Evolutionary conservation across 2,113 vertebrate species (phyloP).

Genomic region (Triplophysa rosa): DNA sequence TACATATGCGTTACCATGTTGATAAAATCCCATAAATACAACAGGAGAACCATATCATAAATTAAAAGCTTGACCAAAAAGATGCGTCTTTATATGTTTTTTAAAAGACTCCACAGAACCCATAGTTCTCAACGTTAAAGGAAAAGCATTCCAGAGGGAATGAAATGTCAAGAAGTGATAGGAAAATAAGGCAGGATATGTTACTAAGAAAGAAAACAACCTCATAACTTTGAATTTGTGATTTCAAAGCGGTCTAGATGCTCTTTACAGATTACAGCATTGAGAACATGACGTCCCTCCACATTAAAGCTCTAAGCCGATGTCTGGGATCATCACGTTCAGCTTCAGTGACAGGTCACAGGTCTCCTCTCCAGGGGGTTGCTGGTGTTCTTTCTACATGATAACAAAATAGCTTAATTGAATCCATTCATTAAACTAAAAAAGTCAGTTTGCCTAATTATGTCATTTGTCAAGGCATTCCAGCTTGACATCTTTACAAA

Average conservation of each 20-base stretch:
- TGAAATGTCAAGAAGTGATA: neutral
- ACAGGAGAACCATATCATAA: too few species aligned
- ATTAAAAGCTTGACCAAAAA: too few species aligned
- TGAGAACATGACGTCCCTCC: too few species aligned
- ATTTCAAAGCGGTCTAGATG: neutral
- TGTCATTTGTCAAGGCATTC: constrained; percentile 51
- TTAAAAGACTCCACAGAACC: too few species aligned
- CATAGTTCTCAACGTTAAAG: too few species aligned
- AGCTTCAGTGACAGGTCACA: constrained; percentile 6
- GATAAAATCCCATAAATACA: too few species aligned
- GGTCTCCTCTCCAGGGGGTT: neutral
- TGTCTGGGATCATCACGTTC: neutral
- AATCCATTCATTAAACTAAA: constrained; percentile 51
- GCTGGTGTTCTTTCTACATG: neutral
- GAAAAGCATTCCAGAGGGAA: too few species aligned
- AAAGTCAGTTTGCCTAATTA: constrained; percentile 50
- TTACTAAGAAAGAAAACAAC: too few species aligned
- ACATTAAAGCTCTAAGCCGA: too few species aligned
- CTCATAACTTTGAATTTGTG: too few species aligned
- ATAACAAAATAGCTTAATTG: constrained; percentile 29
- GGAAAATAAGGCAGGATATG: neutral
- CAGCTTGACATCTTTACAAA: constrained; percentile 55
- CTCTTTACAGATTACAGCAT: neutral
- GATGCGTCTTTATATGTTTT: too few species aligned
- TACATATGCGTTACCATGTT: too few species aligned